phyloP scores from a whole-genome alignment of 2,888 invertebrate species.

The Hypena proboscidalis region DNA sequence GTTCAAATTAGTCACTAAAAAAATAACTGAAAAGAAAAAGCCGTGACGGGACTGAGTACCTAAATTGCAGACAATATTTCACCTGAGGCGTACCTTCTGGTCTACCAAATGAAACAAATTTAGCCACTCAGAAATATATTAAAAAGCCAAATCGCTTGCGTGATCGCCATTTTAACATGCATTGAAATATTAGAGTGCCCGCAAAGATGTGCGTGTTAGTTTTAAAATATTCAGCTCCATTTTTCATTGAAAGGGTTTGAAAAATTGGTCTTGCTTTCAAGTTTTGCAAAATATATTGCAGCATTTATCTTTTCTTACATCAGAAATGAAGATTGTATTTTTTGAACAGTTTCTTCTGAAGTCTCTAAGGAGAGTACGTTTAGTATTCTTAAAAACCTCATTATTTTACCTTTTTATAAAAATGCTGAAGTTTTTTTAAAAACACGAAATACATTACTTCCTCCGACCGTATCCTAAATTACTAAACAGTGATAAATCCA shows the following conservation, averaged over 20 bases:
- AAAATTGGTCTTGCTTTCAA: neutral
- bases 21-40: constrained; percentile 53
- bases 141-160: constrained; percentile 51
- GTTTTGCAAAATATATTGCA: neutral
- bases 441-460: constrained; percentile 5
- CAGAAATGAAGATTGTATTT: too few species aligned
- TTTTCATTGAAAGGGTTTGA: neutral
- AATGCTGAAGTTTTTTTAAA: neutral
- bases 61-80: constrained; percentile 65
- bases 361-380: too few species aligned
- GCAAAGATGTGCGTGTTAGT: constrained; percentile 9
- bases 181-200: constrained; percentile 27
- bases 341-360: too few species aligned
- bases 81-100: constrained; percentile 64
- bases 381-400: too few species aligned
- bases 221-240: constrained; percentile 3
- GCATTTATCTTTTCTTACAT: neutral
- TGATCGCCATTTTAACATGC: constrained; percentile 33
- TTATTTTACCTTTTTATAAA: too few species aligned
- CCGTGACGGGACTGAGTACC: constrained; percentile 31
- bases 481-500: constrained; percentile 3
- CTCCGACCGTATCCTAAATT: constrained; percentile 5
- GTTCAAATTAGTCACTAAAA: constrained; percentile 40
- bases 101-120: constrained; percentile 61
- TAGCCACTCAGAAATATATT: constrained; percentile 58